Base-by-base conservation (phyloP, 2,797 vertebrate species). In the Phoebastria nigripes region DNA sequence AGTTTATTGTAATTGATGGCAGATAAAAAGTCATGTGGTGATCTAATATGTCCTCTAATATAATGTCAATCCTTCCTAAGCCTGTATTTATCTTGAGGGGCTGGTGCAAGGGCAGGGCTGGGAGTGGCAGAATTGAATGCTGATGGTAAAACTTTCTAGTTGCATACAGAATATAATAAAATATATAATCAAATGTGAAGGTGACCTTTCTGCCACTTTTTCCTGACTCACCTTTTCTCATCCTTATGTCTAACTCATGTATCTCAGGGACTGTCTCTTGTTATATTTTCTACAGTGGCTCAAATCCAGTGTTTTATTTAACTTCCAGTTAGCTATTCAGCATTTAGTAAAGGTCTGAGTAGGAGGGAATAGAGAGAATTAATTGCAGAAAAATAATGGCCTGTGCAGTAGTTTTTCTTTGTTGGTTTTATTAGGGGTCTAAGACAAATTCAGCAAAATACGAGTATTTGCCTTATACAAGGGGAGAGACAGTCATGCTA, bases 1-100 rank as follows among this genome's bases (percentile, higher is more conserved):
- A 95, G 15, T 58, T 94, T 81, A 84, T 76, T 76, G 66, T 65
- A 78, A 78, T 79, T 83, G 79, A 92, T 90, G 93, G 51, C 54
- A 89, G 81, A 69, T 82, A 70, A 82, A 83, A 92, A 56, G 58
- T 69, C 41, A 37, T 26, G 33, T 69, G 79, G 70, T 67, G 26
- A 55, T 92, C 28, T 73, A 18, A 7, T 51, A 13, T 42, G 65
- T 71, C 69, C 69, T 88, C 61, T 74, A 35, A 61, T 24, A 47
- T 3, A 71, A 63, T 49, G 9, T 54, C 37, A 74, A 31, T 56
- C 58, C 46, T 90, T 79, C 37, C 41, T 33, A 72, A 89, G 35
- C 54, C 39, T 89, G 18, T 62, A 2, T 84, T 82, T 82, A 26
- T 62, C 33, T 55, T 69, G 58, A 33, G 69, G 31, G 15, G 29